Conservation (phyloP, 2,888 invertebrate genomes). For the Operophtera brumata region DNA sequence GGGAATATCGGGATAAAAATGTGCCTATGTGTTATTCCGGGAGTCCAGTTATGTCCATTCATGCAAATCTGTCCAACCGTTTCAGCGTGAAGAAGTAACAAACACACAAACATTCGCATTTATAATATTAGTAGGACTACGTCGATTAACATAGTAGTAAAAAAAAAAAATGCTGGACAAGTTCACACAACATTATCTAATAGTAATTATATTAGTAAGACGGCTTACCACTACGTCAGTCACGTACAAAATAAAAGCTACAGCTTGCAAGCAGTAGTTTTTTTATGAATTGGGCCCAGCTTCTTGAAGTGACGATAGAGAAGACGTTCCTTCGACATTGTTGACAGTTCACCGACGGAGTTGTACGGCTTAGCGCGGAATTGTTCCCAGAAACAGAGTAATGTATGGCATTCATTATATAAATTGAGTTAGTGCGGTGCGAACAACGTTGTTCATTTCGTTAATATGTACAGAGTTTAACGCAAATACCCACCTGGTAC, state of each 20-base stretch:
- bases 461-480: slow-evolving; percentile 72
- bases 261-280: not conserved
- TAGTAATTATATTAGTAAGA: too few species aligned
- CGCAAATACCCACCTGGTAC: slow-evolving; percentile 54
- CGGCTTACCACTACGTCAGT: too few species aligned
- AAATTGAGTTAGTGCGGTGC: slow-evolving; percentile 70
- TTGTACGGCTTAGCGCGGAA: slow-evolving; percentile 63
- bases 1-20: too few species aligned
- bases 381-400: slow-evolving; percentile 68
- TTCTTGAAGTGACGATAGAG: not conserved
- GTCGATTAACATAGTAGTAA: too few species aligned
- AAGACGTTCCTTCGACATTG: slow-evolving; percentile 40
- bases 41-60: too few species aligned
- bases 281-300: not conserved
- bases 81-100: too few species aligned
- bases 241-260: not conserved
- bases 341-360: slow-evolving; percentile 65
- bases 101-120: too few species aligned
- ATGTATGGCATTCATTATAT: slow-evolving; percentile 78
- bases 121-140: too few species aligned
- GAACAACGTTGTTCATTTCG: slow-evolving; percentile 69
- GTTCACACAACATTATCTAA: too few species aligned
- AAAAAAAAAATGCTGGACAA: too few species aligned
- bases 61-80: too few species aligned
- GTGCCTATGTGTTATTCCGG: too few species aligned